A percentile compares a stretch with the other conserved stretches of the same genome.
phyloP scores from a whole-genome alignment of 2,113 vertebrate genomes.

The Bagarius yarrelli region DNA sequence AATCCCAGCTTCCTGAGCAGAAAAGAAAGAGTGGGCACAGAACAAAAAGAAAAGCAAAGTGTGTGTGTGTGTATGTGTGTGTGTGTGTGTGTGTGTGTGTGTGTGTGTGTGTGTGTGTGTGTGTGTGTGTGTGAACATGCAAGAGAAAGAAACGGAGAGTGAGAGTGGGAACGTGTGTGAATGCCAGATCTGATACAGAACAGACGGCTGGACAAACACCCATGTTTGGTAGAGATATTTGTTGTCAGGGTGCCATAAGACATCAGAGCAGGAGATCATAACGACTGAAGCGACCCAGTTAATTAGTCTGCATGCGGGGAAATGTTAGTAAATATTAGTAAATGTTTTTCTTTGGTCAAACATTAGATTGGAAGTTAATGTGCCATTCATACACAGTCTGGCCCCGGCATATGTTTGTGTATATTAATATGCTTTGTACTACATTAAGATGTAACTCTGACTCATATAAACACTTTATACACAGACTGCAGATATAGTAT shows the following conservation, averaged over 20 bases:
- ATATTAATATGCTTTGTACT: background rate
- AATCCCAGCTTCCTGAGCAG: background rate
- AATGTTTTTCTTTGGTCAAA: conserved; percentile 3
- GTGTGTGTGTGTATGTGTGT: background rate
- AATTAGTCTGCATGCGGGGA: conserved; percentile 1
- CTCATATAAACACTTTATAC: background rate
- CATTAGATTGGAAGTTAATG: conserved; percentile 12
- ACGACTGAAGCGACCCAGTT: conserved; percentile 17
- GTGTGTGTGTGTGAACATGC: background rate
- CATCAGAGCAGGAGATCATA: conserved; percentile 4
- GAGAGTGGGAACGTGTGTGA: conserved; percentile 40
- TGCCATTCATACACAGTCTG: background rate
- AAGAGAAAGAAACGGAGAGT: conserved; percentile 19
- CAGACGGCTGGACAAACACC: conserved; percentile 35
- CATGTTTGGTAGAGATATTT: conserved; percentile 42
- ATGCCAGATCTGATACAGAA: conserved; percentile 51
- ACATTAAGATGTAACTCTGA: background rate
- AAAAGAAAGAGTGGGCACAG: conserved; percentile 10
- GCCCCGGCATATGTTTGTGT: background rate
- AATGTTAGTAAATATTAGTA: conserved; percentile 23
- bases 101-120: background rate
- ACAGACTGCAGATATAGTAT: background rate
- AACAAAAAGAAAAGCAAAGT: conserved; percentile 4
- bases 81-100: background rate
- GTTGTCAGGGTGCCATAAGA: conserved; percentile 28